Percentiles rank a stretch among this genome's conserved stretches.
Evolutionary conservation across 2,888 invertebrate genomes (phyloP).

Genomic region (Tenthredo scrophulariae): DNA sequence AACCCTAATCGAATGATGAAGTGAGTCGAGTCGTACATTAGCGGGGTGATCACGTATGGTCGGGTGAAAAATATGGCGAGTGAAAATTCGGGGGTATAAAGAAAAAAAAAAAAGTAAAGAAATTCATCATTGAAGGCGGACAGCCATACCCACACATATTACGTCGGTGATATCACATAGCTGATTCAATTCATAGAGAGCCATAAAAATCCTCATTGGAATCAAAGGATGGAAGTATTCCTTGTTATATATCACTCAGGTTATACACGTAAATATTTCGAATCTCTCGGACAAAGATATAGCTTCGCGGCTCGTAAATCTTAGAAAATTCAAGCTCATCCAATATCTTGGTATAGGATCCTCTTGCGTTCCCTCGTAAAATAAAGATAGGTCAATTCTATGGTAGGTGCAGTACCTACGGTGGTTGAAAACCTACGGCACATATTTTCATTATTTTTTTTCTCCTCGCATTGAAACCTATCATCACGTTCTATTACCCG

Average conservation of each 20-base stretch:
- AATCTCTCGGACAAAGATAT: slow-evolving; percentile 16
- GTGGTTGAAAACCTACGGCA: neutral
- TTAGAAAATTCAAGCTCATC: slow-evolving; percentile 38
- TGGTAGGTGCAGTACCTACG: neutral
- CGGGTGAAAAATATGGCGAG: slow-evolving; percentile 4
- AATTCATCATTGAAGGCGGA: slow-evolving; percentile 1
- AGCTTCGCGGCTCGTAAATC: slow-evolving; percentile 37
- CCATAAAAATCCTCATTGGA: neutral
- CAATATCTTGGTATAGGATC: slow-evolving; percentile 39
- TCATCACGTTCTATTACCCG: neutral
- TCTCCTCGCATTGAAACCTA: neutral
- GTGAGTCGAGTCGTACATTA: slow-evolving; percentile 16
- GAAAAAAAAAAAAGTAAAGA: neutral
- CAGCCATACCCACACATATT: neutral
- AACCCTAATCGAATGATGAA: neutral
- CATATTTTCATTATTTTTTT: neutral
- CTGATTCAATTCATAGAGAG: slow-evolving; percentile 30
- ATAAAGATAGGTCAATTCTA: slow-evolving; percentile 25
- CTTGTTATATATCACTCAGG: neutral
- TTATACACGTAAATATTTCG: slow-evolving; percentile 23
- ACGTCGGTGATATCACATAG: neutral
- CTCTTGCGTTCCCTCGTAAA: slow-evolving; percentile 29
- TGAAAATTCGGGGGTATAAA: neutral
- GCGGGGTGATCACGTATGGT: neutral
- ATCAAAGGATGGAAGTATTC: slow-evolving; percentile 4